These are phyloP conservation scores for Donacobius atricapilla DNA, from an alignment of 2,113 vertebrate species.

Conservation along the genomic window DNA sequence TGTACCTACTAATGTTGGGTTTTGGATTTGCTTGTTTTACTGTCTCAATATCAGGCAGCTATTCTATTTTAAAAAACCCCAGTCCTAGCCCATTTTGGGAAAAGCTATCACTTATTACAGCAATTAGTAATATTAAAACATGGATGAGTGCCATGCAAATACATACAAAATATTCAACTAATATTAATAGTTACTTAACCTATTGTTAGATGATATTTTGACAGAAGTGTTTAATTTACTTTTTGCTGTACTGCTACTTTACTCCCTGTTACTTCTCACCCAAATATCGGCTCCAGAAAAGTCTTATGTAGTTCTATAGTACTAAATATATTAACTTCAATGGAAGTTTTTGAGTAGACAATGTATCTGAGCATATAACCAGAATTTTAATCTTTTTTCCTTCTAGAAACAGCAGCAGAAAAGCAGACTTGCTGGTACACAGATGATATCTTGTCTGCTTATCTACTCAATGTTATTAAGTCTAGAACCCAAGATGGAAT, in stretches of 20 bases:
- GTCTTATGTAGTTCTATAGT: neutral
- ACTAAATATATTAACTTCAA: neutral
- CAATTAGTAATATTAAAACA: constrained; percentile 40
- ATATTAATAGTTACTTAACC: neutral
- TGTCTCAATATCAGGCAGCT: neutral
- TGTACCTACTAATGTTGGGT: neutral
- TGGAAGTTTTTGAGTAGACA: constrained; percentile 1
- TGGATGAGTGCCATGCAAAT: neutral
- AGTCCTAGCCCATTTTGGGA: neutral
- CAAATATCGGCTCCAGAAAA: neutral
- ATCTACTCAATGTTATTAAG: constrained; percentile 70
- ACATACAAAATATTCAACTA: neutral
- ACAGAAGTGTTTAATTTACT: neutral
- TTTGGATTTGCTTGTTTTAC: neutral
- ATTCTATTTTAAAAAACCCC: neutral
- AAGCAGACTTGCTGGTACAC: neutral
- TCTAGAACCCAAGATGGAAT: constrained; percentile 11
- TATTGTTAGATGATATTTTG: neutral
- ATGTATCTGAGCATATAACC: constrained; percentile 2
- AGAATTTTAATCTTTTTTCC: neutral
- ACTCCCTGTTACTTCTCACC: neutral
- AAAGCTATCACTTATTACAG: neutral
- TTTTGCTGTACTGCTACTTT: neutral
- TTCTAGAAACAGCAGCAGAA: constrained; percentile 22
- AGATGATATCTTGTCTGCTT: constrained; percentile 60